Evolutionary conservation across 2,888 invertebrate species (phyloP).

Genomic region (Zygothrica quintamaculata): DNA sequence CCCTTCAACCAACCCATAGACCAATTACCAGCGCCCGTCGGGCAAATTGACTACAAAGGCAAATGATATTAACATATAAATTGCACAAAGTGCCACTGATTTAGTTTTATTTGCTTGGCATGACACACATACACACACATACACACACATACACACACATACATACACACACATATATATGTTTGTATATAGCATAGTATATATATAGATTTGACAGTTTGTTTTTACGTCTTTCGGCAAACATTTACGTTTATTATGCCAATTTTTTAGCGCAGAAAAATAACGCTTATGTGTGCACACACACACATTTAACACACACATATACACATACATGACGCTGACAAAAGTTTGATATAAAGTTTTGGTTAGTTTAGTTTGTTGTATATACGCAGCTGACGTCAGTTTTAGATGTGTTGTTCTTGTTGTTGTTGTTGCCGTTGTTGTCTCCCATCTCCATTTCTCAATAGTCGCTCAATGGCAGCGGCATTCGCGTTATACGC

Average conservation of each 20-base stretch:
- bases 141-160: background rate
- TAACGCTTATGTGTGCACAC: slow-evolving; percentile 71
- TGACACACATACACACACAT: slow-evolving; percentile 17
- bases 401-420: slow-evolving; percentile 23
- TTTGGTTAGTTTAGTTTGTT: slow-evolving; percentile 42
- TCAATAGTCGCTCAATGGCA: slow-evolving; percentile 44
- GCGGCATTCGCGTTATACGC: slow-evolving; percentile 45
- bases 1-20: slow-evolving; percentile 14
- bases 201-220: slow-evolving; percentile 54
- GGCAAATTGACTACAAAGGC: slow-evolving; percentile 68
- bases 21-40: slow-evolving; percentile 59
- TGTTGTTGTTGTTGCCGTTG: slow-evolving; percentile 7
- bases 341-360: slow-evolving; percentile 45
- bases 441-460: background rate
- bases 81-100: slow-evolving; percentile 78
- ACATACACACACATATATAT: slow-evolving; percentile 1
- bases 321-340: slow-evolving; percentile 16
- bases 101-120: slow-evolving; percentile 62
- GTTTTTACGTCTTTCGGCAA: slow-evolving; percentile 71
- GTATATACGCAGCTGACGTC: slow-evolving; percentile 48
- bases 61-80: slow-evolving; percentile 81
- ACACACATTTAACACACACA: slow-evolving; percentile 20
- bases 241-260: slow-evolving; percentile 80
- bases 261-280: slow-evolving; percentile 81
- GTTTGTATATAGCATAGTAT: background rate